Conservation (phyloP, 2,797 vertebrate genomes). For the Glyptemys insculpta region DNA sequence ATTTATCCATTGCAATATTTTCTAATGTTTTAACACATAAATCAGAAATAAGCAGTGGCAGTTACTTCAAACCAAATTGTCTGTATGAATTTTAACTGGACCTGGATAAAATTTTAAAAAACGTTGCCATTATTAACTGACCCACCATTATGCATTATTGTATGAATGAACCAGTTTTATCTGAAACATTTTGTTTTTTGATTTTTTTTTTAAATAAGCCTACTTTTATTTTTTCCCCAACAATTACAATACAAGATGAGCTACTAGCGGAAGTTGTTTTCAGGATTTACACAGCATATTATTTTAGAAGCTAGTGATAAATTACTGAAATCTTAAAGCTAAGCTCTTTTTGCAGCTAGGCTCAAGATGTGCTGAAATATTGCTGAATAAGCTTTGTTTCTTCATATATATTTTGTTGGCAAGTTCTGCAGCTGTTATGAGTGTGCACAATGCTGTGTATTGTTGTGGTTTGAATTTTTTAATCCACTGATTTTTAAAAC, state of each 20-base stretch:
- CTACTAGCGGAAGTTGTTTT: neutral
- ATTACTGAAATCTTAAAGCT: conserved; percentile 16
- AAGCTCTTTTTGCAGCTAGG: neutral
- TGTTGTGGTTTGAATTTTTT: conserved; percentile 57
- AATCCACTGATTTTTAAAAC: conserved; percentile 45
- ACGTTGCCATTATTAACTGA: neutral
- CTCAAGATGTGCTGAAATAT: conserved; percentile 42
- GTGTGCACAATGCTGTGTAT: conserved; percentile 19
- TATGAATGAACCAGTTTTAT: neutral
- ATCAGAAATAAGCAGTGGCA: neutral
- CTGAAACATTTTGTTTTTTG: neutral
- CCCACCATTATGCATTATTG: neutral
- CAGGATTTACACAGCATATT: neutral
- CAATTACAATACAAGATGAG: neutral
- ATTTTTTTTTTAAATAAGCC: neutral
- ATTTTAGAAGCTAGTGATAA: conserved; percentile 21
- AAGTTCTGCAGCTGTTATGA: conserved; percentile 57
- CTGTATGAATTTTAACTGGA: neutral
- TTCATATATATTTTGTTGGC: conserved; percentile 45
- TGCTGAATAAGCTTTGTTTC: conserved; percentile 63
- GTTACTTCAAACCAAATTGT: neutral
- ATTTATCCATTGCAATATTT: neutral
- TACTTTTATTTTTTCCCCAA: neutral
- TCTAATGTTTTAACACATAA: neutral
- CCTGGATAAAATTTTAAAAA: neutral